phyloP scores from a whole-genome alignment of 2,797 vertebrate species.

The Jordanella pulchra region DNA sequence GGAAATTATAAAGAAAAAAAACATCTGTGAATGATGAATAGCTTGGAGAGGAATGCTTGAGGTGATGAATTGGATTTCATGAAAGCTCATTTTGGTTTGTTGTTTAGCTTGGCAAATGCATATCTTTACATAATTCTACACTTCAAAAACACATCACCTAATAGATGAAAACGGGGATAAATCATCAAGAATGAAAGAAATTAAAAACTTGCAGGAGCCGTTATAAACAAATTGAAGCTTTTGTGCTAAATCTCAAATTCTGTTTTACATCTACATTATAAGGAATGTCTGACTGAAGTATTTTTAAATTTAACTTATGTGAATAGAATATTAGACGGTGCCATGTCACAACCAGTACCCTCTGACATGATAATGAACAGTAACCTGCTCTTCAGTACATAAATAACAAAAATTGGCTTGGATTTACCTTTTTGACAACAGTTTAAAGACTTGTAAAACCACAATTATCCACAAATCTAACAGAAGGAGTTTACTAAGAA shows the following conservation, averaged over 20 bases:
- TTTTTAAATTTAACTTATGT: neutral
- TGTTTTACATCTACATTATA: neutral
- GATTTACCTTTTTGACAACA: neutral
- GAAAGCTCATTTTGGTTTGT: neutral
- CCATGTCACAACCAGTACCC: neutral
- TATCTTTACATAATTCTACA: neutral
- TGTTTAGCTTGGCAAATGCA: neutral
- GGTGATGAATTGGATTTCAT: neutral
- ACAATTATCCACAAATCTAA: slow-evolving; percentile 1
- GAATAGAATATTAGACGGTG: neutral
- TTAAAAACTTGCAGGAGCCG: neutral
- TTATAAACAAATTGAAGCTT: neutral
- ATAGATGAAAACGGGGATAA: neutral
- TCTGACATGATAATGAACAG: neutral
- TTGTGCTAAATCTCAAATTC: neutral
- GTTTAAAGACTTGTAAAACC: neutral
- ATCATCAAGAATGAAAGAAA: neutral
- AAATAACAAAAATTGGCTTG: neutral
- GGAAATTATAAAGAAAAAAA: neutral
- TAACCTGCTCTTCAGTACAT: neutral
- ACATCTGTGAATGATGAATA: neutral
- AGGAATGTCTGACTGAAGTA: neutral
- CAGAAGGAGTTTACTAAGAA: slow-evolving; percentile 15
- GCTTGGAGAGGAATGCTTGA: neutral
- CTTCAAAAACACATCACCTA: neutral